phyloP scores from a whole-genome alignment of 1,140 invertebrate genomes.

The Lucilia cuprina region DNA sequence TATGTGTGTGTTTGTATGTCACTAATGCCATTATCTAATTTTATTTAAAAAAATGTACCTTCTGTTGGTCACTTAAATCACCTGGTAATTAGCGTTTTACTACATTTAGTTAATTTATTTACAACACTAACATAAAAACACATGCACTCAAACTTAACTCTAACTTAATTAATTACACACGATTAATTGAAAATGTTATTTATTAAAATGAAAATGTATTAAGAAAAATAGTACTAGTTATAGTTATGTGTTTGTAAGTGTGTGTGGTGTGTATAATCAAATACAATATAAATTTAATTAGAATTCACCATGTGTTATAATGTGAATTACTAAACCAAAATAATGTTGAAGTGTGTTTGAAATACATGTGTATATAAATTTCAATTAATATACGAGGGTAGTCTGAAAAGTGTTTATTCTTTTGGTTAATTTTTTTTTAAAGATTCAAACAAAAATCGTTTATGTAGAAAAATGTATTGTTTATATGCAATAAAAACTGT shows the following conservation, averaged over 20 bases:
- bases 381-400: too few species aligned
- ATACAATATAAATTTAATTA: neutral
- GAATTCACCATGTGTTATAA: neutral
- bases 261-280: neutral
- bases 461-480: too few species aligned
- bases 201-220: neutral
- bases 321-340: neutral
- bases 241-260: neutral
- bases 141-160: neutral
- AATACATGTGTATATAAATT: too few species aligned
- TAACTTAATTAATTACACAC: neutral
- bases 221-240: neutral
- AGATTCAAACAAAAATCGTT: too few species aligned
- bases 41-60: neutral
- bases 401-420: too few species aligned
- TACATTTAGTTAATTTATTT: neutral
- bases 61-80: neutral
- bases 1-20: too few species aligned
- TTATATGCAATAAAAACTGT: too few species aligned
- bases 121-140: neutral
- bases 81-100: neutral
- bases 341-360: too few species aligned
- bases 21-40: neutral
- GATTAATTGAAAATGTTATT: slow-evolving; percentile 12
- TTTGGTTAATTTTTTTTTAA: too few species aligned